Evolutionary conservation across 2,113 vertebrate genomes (phyloP), one percentile per base, ranked within the genome.

Genomic region (Piprites chloris): DNA sequence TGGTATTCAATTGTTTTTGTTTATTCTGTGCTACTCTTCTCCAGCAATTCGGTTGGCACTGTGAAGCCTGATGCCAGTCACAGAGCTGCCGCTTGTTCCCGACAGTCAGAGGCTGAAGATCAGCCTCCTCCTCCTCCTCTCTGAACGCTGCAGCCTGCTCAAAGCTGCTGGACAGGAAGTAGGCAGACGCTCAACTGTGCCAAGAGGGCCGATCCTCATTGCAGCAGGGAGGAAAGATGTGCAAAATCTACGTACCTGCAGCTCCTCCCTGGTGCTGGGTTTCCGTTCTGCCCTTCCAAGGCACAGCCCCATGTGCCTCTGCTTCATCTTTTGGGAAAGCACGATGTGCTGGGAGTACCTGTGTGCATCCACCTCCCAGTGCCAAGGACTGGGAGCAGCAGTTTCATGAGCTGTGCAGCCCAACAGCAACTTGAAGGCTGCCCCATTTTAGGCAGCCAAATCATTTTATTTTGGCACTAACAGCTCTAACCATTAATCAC

Each of bases 291-390:
- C 49, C 68, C 33, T 47, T 67, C 32, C 47, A 24, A 44, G 68
- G 55, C 42, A 42, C 1, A 2, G 68, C 32, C 30, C 4, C 10
- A 6, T 0, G 3, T 28, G 23, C 42, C 55, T 39, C 33, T 55
- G 47, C 33, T 47, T 50, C 78, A 65, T 61, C 74, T n/a, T 71
- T 32, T 24, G 12, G 47, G 61, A 33, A 46, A 26, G 59, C 41
- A 7, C 1, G 2, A 12, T 1, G 20, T 24, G 23, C 52, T 35
- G 39, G 39, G 12, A 50, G 26, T 10, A 26, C 30, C 33, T 1
- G 7, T 4, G 12, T 30, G 16, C 22, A 21, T 16, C 52, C 59
- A 30, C 11, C 24, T 78, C 52, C 35, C 61, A 24, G 35, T 1
- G 0, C 30, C 71, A 27, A 44, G 41, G 33, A 22, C 2, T 4